Conservation (phyloP, 2,888 invertebrate species). For the Rhabditophanes sp. region DNA sequence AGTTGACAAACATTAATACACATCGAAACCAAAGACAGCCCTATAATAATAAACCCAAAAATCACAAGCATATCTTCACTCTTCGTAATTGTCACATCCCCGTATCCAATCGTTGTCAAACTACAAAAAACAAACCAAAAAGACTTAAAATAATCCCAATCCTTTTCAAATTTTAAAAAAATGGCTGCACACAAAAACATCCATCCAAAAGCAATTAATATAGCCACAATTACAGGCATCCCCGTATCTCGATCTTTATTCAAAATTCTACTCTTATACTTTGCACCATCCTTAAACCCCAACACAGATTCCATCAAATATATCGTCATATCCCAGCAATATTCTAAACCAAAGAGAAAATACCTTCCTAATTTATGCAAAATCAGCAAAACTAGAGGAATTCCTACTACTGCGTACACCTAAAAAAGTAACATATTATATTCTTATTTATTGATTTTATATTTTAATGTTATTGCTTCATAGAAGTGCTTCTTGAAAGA, state of each 20-base stretch:
- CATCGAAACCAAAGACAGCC: constrained; percentile 33
- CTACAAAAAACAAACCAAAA: constrained; percentile 43
- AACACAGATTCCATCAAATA: constrained; percentile 23
- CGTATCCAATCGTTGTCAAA: constrained; percentile 42
- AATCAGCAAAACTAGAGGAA: constrained; percentile 41
- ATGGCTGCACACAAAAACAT: constrained; percentile 44
- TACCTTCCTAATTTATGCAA: constrained; percentile 39
- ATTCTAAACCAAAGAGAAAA: constrained; percentile 30
- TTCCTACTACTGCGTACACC: constrained; percentile 40
- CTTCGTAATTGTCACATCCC: constrained; percentile 15
- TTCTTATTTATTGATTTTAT: too few species aligned
- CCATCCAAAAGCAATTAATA: constrained; percentile 32
- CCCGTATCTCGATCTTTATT: constrained; percentile 12
- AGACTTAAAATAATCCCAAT: constrained; percentile 44
- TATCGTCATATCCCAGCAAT: constrained; percentile 19
- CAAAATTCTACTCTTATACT: constrained; percentile 12
- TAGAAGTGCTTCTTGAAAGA: too few species aligned
- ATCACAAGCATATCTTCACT: constrained; percentile 29
- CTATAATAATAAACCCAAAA: constrained; percentile 39
- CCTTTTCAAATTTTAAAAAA: constrained; percentile 37
- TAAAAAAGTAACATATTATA: constrained; percentile 1
- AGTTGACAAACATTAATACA: constrained; percentile 25
- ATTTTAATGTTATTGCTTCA: too few species aligned
- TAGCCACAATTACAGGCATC: constrained; percentile 38
- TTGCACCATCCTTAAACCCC: constrained; percentile 22